Evolutionary conservation across 2,113 vertebrate species (phyloP).

Genomic region (Stigmatopora nigra): DNA sequence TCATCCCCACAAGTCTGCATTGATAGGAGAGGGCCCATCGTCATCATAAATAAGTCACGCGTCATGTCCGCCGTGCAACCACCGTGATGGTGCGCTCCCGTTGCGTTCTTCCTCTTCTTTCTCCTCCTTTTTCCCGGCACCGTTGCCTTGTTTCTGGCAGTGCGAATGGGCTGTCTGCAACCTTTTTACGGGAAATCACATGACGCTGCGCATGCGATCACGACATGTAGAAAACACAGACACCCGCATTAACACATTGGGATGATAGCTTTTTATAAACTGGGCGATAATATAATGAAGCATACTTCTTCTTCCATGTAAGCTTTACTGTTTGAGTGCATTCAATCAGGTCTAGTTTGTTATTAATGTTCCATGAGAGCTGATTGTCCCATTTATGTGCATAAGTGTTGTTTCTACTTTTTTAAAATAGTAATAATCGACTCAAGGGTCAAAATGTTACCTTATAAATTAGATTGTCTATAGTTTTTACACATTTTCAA

Average conservation of each 20-base stretch:
- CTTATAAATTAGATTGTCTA: not conserved
- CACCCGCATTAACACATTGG: not conserved
- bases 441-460: not conserved
- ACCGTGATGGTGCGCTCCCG: conserved; percentile 24
- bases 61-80: conserved; percentile 20
- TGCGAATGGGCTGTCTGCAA: conserved; percentile 31
- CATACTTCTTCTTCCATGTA: not conserved
- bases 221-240: conserved; percentile 8
- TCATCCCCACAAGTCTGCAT: conserved; percentile 1
- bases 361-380: not conserved
- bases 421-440: not conserved
- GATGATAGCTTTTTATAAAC: not conserved
- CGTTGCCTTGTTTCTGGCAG: conserved; percentile 14
- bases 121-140: conserved; percentile 37
- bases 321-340: not conserved
- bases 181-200: conserved; percentile 43
- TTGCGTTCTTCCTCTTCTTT: conserved; percentile 8
- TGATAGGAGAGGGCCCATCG: not conserved
- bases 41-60: conserved; percentile 23
- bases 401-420: not conserved
- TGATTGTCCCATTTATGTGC: not conserved
- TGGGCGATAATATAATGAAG: not conserved
- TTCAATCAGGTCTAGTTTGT: not conserved
- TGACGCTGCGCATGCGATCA: conserved; percentile 14
- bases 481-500: too few relatives aligned